Evolutionary conservation across 2,797 vertebrate species (phyloP).

Genomic region (Crenuchus spilurus): DNA sequence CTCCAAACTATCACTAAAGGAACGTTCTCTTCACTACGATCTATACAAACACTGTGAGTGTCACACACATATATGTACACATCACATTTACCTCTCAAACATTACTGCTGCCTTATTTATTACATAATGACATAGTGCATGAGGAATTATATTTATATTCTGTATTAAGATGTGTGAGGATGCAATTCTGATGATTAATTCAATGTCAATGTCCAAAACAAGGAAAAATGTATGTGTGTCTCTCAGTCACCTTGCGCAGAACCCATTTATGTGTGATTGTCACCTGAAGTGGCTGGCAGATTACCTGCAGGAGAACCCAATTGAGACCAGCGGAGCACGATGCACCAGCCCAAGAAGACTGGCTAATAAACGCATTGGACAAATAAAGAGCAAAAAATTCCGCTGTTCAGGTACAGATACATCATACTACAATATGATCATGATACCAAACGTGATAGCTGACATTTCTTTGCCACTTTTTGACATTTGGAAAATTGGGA

Average conservation of each 20-base stretch:
- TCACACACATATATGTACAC: not conserved
- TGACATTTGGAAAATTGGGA: too few species aligned
- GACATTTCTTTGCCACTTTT: too few species aligned
- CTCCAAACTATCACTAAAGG: slow-evolving; percentile 97
- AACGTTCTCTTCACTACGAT: slow-evolving; percentile 92
- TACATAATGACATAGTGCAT: too few species aligned
- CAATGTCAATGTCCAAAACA: too few species aligned
- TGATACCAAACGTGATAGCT: too few species aligned
- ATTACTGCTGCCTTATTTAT: too few species aligned
- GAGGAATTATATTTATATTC: too few species aligned
- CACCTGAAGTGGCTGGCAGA: slow-evolving; percentile 99
- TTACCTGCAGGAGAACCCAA: slow-evolving; percentile 97
- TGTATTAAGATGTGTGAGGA: too few species aligned
- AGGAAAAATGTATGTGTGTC: slow-evolving; percentile 22
- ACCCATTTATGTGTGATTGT: slow-evolving; percentile 98
- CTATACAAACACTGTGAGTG: slow-evolving; percentile 94
- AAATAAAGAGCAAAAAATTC: slow-evolving; percentile 95
- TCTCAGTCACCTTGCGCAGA: slow-evolving; percentile 92
- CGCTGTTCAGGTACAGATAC: slow-evolving; percentile 85
- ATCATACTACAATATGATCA: too few species aligned
- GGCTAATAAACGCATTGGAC: slow-evolving; percentile 90
- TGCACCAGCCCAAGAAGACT: slow-evolving; percentile 85
- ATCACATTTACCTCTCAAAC: slow-evolving; percentile 12
- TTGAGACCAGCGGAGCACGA: slow-evolving; percentile 89
- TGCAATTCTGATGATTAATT: too few species aligned